A percentile compares a stretch with the other conserved stretches of the same genome.
phyloP scores from a whole-genome alignment of 1,140 invertebrate genomes.

The Heliconius congener region DNA sequence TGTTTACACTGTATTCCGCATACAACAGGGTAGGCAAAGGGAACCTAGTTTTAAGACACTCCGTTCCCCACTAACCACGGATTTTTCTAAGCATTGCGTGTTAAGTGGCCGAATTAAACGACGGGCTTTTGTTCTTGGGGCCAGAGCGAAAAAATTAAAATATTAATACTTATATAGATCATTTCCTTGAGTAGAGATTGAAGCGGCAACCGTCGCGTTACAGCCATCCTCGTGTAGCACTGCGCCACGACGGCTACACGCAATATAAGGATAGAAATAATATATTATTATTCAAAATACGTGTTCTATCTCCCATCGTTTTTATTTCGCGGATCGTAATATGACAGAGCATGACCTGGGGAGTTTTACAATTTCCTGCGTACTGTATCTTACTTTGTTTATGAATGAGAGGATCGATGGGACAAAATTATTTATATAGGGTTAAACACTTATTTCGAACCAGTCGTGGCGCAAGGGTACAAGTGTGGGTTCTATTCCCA shows the following conservation, averaged over 20 bases:
- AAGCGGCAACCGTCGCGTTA: no score
- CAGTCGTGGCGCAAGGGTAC: not conserved
- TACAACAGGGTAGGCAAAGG: no score
- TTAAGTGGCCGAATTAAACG: no score
- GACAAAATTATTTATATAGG: not conserved
- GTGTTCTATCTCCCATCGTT: slow-evolving; percentile 37
- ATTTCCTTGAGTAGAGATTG: no score
- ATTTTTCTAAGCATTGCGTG: no score
- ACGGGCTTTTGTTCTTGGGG: no score
- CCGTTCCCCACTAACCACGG: no score
- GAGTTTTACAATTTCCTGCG: slow-evolving; percentile 23
- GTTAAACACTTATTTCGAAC: not conserved
- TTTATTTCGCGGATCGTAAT: slow-evolving; percentile 27
- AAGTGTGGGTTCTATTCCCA: not conserved
- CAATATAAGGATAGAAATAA: not conserved
- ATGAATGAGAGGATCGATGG: slow-evolving; percentile 2
- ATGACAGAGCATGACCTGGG: slow-evolving; percentile 20
- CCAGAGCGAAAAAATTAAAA: no score
- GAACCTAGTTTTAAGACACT: no score
- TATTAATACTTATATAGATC: no score
- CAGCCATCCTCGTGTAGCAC: no score
- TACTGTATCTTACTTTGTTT: slow-evolving; percentile 2
- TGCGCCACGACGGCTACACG: no score
- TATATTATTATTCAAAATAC: slow-evolving; percentile 36
- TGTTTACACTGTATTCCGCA: not conserved